These are phyloP conservation scores for Otus scops DNA, from an alignment of 2,797 vertebrate genomes.

Conservation along the genomic window DNA sequence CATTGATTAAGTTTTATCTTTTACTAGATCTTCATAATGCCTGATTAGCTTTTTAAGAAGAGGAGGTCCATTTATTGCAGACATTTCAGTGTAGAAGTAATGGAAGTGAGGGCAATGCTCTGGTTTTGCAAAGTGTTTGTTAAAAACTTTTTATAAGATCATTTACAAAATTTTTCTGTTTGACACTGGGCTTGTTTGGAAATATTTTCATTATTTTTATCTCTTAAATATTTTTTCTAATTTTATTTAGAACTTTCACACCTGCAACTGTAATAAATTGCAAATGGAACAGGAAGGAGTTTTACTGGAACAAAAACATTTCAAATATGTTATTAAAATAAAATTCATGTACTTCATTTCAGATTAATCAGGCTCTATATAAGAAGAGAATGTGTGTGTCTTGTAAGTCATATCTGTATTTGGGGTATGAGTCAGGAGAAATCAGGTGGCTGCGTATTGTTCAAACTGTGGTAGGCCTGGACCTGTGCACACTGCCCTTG, in stretches of 20 bases:
- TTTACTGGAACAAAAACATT: background rate
- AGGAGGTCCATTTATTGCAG: background rate
- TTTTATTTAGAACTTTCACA: background rate
- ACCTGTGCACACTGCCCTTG: fast-evolving
- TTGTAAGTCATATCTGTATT: background rate
- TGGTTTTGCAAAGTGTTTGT: background rate
- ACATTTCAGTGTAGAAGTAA: background rate
- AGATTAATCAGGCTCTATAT: background rate
- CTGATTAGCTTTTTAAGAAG: background rate
- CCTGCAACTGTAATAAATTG: background rate
- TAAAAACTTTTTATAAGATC: background rate
- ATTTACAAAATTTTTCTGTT: background rate
- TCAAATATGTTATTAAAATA: background rate
- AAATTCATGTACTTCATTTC: background rate
- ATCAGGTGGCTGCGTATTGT: background rate
- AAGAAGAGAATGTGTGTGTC: background rate
- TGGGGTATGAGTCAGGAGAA: background rate
- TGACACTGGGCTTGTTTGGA: background rate
- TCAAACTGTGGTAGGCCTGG: background rate
- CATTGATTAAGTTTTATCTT: background rate
- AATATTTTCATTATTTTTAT: background rate
- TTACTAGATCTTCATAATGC: background rate
- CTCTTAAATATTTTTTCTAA: background rate
- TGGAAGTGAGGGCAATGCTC: background rate
- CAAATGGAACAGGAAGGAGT: background rate